Evolutionary conservation across 2,888 invertebrate genomes (phyloP), one percentile per base, ranked within the genome.

Genomic region (Acronicta leporina): DNA sequence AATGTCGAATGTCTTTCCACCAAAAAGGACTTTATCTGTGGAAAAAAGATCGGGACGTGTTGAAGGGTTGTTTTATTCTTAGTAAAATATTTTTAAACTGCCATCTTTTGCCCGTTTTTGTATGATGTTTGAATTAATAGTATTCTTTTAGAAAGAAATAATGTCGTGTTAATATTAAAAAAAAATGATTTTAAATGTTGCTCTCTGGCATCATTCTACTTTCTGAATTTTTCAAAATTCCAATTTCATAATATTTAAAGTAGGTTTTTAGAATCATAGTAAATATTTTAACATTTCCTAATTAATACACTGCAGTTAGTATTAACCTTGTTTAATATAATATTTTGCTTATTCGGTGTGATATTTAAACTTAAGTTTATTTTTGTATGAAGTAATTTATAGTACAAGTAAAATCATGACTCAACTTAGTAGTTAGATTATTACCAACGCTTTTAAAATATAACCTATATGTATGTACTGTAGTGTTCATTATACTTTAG

Each of bases 311-410:
- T 56, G 47, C 53, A 63, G 57, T 40, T 73, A 70, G 68, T 76
- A 75, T 59, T 65, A 75, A 68, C 66, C 53, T 66, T 14, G 9
- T 65, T 20, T 20, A n/a, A 65, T 68, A 47, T 71, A 68, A 63
- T 73, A 61, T 65, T 75, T 73, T 80, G 79, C 69, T 82, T 85
- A 83, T 82, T 86, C 75, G 84, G 91, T 91, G 92, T 92, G 91
- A 92, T 91, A 91, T 87, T 84, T 85, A 86, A 82, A 77, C 70
- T 52, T 86, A 87, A 85, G 81, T 71, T 60, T 76, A 68, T 66
- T 64, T 66, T 76, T 63, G 35, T 77, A 68, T 66, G 40, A 76
- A 63, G 56, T 75, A 68, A 78, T 68, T 75, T 68, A 65, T 63
- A 52, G 55, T 64, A 66, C 58, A 72, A 77, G 55, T 64, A 45